Base-by-base conservation (phyloP, 1,140 invertebrate species). In the Lordiphosa collinella region DNA sequence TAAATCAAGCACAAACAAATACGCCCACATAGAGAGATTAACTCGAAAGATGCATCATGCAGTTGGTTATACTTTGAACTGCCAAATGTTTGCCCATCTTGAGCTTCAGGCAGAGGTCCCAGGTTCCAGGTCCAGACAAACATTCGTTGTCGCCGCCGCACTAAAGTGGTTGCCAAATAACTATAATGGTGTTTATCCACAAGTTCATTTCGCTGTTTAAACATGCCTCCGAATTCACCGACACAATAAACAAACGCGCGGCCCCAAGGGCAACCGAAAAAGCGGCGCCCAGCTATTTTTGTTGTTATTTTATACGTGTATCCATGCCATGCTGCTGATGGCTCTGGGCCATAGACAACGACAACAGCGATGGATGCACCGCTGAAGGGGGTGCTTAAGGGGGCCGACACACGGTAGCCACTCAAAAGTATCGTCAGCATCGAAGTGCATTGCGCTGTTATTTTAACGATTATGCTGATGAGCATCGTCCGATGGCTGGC, bases 401-500 rank as follows among this genome's bases (percentile, higher is more conserved):
- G 31, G 38, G 41, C 47, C 52, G 41, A 58, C 25, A 63, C 50
- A 73, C 75, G 72, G 78, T 84, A 84, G 78, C 78, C 78, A 73
- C 67, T 84, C 62, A 59, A 53, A 56, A 62, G 44, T 32, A 69
- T 68, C 78, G 67, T 55, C 67, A 29, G 25, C 25, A 61, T 67
- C 71, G 69, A 86, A 86, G 80, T 86, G 80, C 80, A 86, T 86
- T 86, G 82, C 71, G 80, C 62, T 86, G 80, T 86, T 86, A 86
- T 86, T 86, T 86, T 86, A 86, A 86, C 82, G 82, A 86, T 86
- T 86, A 86, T 73, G 82, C 72, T 82, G 82, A 86, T 86, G 82
- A 86, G 74, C 80, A 63, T 50, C 41, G 38, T 16, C 54, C 36
- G 53, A 40, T 40, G 32, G 32, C 34, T 14, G 61, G 56, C 80